These are phyloP conservation scores for Euthynnus affinis DNA, from an alignment of 2,797 vertebrate genomes.

Conservation along the genomic window DNA sequence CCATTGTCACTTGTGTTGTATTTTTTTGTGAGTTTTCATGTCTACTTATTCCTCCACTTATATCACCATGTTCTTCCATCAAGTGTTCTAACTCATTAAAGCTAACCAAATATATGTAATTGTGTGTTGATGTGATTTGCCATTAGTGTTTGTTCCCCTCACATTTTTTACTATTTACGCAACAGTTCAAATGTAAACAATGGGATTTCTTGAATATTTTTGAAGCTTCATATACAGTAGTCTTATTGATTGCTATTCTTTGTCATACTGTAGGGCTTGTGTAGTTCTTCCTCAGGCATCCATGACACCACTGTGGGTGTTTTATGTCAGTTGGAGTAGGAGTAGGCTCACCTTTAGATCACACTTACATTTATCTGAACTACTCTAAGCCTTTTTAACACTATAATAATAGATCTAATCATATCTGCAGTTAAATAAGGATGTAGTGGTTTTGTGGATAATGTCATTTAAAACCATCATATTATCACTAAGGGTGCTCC, in stretches of 20 bases:
- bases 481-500: constrained; percentile 7
- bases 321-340: constrained; percentile 70
- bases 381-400: constrained; percentile 35
- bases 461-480: constrained; percentile 2
- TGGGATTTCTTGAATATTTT: constrained; percentile 2
- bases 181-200: background rate
- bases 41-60: constrained; percentile 25
- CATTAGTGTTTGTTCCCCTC: constrained; percentile 32
- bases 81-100: constrained; percentile 79
- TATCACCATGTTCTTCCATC: constrained; percentile 39
- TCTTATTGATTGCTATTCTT: constrained; percentile 12
- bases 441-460: constrained; percentile 17
- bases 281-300: constrained; percentile 38
- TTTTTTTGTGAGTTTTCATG: constrained; percentile 40
- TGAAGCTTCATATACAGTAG: background rate
- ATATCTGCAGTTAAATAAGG: constrained; percentile 42
- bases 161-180: constrained; percentile 29
- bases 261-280: constrained; percentile 20
- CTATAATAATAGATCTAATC: constrained; percentile 41
- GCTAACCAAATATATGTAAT: constrained; percentile 55
- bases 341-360: constrained; percentile 53
- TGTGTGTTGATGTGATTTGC: constrained; percentile 69
- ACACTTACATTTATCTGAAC: constrained; percentile 53
- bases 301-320: constrained; percentile 62
- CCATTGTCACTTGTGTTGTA: constrained; percentile 35